A percentile compares a stretch with the other conserved stretches of the same genome.
phyloP scores from a whole-genome alignment of 2,888 invertebrate species.

The Epsilonema sp. region DNA sequence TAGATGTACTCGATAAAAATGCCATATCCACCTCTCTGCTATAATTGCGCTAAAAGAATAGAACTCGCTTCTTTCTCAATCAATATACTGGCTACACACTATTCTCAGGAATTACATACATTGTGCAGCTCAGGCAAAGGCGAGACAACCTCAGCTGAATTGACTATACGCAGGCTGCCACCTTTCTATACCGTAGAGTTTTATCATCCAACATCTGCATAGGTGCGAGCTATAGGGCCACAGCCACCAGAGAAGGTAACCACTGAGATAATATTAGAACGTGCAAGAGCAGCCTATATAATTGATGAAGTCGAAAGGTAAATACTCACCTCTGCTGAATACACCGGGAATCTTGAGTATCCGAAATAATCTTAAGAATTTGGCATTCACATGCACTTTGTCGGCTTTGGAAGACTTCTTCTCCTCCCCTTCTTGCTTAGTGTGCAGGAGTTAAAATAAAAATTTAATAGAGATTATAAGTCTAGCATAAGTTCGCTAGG shows the following conservation, averaged over 20 bases:
- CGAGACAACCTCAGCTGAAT: too few relatives aligned
- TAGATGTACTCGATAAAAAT: too few relatives aligned
- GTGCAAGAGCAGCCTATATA: neutral
- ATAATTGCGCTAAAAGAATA: too few relatives aligned
- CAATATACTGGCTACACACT: too few relatives aligned
- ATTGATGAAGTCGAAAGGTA: neutral
- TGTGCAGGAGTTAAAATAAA: neutral
- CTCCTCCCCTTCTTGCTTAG: neutral
- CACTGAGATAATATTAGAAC: too few relatives aligned
- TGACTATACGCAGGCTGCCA: too few relatives aligned
- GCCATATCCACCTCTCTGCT: too few relatives aligned
- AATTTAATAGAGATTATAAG: too few relatives aligned
- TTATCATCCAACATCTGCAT: conserved; percentile 94
- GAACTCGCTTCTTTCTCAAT: too few relatives aligned
- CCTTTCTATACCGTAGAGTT: conserved; percentile 81
- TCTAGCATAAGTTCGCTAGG: too few relatives aligned
- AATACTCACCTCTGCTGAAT: conserved; percentile 14
- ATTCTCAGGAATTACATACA: too few relatives aligned
- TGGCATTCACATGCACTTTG: conserved; percentile 31
- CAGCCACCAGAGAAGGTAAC: conserved; percentile 39
- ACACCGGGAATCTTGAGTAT: conserved; percentile 16
- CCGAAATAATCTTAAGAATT: conserved; percentile 17
- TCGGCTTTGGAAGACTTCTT: conserved; percentile 9
- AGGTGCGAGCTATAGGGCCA: conserved; percentile 58
- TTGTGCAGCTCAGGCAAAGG: too few relatives aligned